phyloP scores from a whole-genome alignment of 2,113 vertebrate genomes.

The Barnardius zonarius region DNA sequence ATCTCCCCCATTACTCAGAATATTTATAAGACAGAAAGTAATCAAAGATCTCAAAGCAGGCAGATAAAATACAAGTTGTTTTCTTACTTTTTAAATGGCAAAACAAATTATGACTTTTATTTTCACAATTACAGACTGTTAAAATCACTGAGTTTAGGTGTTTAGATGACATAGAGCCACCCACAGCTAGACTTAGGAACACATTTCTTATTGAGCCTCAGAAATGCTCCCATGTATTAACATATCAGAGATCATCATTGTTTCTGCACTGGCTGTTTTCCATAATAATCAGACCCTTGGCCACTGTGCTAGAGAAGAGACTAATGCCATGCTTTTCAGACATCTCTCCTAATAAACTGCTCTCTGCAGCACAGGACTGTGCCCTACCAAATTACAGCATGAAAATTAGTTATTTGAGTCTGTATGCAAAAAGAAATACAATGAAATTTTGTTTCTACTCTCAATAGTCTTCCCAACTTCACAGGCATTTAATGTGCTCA shows the following conservation, averaged over 20 bases:
- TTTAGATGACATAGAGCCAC: not conserved
- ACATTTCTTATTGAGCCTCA: not conserved
- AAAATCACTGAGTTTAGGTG: not conserved
- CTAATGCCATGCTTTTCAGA: not conserved
- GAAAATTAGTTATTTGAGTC: not conserved
- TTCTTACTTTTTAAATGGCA: not conserved
- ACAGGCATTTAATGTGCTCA: not conserved
- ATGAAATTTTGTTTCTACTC: not conserved
- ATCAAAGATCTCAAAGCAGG: not conserved
- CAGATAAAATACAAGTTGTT: not conserved
- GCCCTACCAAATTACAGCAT: not conserved
- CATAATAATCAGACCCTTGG: not conserved
- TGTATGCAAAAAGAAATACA: constrained; percentile 1
- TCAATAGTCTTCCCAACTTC: not conserved
- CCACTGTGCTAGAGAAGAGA: not conserved
- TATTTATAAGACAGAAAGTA: not conserved
- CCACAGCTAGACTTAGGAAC: not conserved
- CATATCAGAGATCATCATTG: not conserved
- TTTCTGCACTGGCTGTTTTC: not conserved
- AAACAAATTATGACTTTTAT: not conserved
- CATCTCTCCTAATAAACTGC: not conserved
- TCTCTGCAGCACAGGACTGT: not conserved
- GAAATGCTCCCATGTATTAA: not conserved
- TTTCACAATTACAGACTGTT: not conserved
- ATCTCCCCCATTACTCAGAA: not conserved